Base-by-base conservation (phyloP, 2,888 invertebrate genomes). In the Atethmia centrago region DNA sequence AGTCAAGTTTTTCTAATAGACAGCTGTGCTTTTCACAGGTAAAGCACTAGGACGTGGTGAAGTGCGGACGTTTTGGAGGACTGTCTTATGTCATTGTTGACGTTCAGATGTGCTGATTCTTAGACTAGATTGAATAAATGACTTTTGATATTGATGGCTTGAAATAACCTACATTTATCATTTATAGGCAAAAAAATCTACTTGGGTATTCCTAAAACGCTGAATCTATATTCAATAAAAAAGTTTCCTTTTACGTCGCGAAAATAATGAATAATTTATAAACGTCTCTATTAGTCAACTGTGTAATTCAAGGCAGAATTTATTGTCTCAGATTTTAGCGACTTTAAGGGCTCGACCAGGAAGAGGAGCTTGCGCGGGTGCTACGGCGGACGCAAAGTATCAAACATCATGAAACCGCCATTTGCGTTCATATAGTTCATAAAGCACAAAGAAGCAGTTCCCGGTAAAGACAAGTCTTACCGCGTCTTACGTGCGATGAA, bases 261-360 rank as follows among this genome's bases (percentile, higher is more conserved):
- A 67, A 82, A 78, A 74, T 70, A 9, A 67, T 77, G 76, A 74
- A 82, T 76, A 69, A 74, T 82, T 71, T 67, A 70, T 73, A 62
- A 66, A 59, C 19, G 59, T 74, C 65, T 51, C 59, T 64, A 49
- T 59, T 64, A 74, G 66, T 75, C 74, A 68, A 49, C 58, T 73
- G 71, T 47, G 36, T 79, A 77, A 84, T 70, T 68, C 40, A 14
- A 79, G n/a, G 36, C 58, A 56, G 42, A 53, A 74, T 75, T 76
- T 69, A 71, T 7, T 67, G 58, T 68, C 28, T 62, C 62, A 56
- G 61, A 81, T 74, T 82, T 79, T 19, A n/a, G 53, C n/a, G 7
- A n/a, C 19, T 25, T 19, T 4, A 14, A 64, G 7, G 36, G 36
- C n/a, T 19, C 7, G 31, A 19, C 8, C 8, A 36, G 8, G 8